A percentile compares a stretch with the other conserved stretches of the same genome.
These are phyloP conservation scores for Axis porcinus DNA, from an alignment of 2,113 vertebrate genomes.

Conservation along the genomic window DNA sequence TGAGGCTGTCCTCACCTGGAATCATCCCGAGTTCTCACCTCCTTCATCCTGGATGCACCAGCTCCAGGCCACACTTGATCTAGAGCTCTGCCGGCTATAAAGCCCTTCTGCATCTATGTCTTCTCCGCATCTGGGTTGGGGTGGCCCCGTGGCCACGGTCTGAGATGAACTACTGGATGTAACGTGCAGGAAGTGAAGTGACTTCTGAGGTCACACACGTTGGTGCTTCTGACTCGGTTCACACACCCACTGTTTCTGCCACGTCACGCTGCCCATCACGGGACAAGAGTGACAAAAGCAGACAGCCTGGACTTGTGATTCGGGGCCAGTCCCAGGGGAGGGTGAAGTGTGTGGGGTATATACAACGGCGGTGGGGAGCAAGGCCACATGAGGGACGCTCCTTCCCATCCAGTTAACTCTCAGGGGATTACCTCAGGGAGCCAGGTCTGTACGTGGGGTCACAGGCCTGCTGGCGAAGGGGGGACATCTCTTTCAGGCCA, in stretches of 20 bases:
- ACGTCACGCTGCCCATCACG: rapidly evolving
- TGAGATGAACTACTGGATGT: not conserved
- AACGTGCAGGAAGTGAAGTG: not conserved
- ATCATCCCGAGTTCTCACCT: rapidly evolving
- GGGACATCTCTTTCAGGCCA: rapidly evolving
- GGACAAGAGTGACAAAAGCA: not conserved
- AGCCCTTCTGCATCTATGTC: not conserved
- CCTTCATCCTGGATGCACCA: not conserved
- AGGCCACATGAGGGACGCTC: not conserved
- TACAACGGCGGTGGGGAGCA: rapidly evolving
- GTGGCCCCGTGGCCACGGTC: no score
- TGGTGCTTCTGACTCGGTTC: not conserved
- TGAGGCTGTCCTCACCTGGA: not conserved
- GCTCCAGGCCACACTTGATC: not conserved
- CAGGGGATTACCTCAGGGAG: not conserved
- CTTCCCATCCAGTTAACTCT: not conserved
- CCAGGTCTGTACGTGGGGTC: not conserved
- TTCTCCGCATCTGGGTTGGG: not conserved
- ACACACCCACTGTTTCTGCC: not conserved
- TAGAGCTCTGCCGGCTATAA: not conserved
- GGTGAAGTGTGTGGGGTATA: not conserved
- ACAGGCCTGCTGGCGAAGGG: rapidly evolving
- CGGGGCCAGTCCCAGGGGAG: not conserved
- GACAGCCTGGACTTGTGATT: not conserved
- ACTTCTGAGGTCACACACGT: not conserved